Evolutionary conservation across 1,140 invertebrate genomes (phyloP), one percentile per base, ranked within the genome.

Genomic region (Plutomurus gul): DNA sequence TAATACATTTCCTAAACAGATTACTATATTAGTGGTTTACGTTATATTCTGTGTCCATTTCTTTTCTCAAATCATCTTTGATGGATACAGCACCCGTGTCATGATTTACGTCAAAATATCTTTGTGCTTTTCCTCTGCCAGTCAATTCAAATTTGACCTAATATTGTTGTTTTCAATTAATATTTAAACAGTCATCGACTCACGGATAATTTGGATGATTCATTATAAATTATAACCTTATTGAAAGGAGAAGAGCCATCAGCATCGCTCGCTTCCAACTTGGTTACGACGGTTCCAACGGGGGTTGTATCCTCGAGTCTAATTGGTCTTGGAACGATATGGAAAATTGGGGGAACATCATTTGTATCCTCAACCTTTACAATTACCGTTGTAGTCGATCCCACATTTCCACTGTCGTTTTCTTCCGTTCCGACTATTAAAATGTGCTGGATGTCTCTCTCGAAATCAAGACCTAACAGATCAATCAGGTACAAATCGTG

Each of bases 81-180:
- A 96, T 91, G 36, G 91, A 89, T 10, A 96, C 85, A 1, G 91
- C 89, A 0, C 94, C 95, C 0, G 91, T 92, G 82, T 95, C 93
- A 0, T 93, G 90, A 87, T 96, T 93, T 6, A 96, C 92, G 79
- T 94, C 91, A 87, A 96, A 96, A 85, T 94, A 96, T 83, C 93
- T 93, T 0, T 89, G 88, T 0, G 93, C 91, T 84, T 94, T 94
- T 33, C 92, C 93, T 25, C 92, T 87, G 0, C 94, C 94, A 16
- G 92, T 91, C 8, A 96, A 89, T 86, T 95, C 93, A 85, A 96
- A 96, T 18, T 91, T 89, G 16, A 92, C 88, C 88, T 91, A 81
- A 27, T 84, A 81, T 78, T 71, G 60, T 30, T 47, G 78, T 75
- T 82, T 5, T 18, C 4, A 75, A 56, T 72, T 73, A 49, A 13